Conservation (phyloP, 2,113 vertebrate genomes). For the Geothlypis trichas region DNA sequence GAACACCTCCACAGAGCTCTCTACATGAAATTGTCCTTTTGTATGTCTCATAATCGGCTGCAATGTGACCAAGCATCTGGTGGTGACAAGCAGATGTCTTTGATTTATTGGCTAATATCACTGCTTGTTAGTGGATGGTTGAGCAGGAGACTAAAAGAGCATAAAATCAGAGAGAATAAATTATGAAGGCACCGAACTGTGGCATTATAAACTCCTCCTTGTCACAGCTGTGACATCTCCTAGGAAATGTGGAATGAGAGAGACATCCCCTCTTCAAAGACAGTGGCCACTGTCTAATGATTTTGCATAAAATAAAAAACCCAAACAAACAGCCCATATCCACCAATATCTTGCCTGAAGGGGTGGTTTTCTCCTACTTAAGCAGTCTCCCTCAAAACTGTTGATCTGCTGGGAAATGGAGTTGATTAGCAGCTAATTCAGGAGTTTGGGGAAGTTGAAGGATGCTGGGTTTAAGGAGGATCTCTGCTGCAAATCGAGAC, state of each 20-base stretch:
- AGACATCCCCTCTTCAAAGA: conserved; percentile 74
- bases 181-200: conserved; percentile 84
- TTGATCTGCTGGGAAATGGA: neutral
- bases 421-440: neutral
- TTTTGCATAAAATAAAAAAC: conserved; percentile 49
- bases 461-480: neutral
- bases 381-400: neutral
- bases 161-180: conserved; percentile 88
- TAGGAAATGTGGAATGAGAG: conserved; percentile 77
- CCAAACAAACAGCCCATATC: neutral
- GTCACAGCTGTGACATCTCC: conserved; percentile 79
- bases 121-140: conserved; percentile 88
- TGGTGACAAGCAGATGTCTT: conserved; percentile 86
- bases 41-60: conserved; percentile 81
- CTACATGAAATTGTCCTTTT: conserved; percentile 80
- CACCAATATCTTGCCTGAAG: neutral
- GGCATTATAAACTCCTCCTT: conserved; percentile 78
- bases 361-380: neutral
- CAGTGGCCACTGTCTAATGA: conserved; percentile 48
- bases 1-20: conserved; percentile 72
- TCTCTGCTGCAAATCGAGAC: neutral
- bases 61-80: conserved; percentile 89
- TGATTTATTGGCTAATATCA: conserved; percentile 93
- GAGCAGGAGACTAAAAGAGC: conserved; percentile 84
- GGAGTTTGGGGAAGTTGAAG: neutral